phyloP scores from a whole-genome alignment of 2,113 vertebrate genomes.

The Pantherophis guttatus region DNA sequence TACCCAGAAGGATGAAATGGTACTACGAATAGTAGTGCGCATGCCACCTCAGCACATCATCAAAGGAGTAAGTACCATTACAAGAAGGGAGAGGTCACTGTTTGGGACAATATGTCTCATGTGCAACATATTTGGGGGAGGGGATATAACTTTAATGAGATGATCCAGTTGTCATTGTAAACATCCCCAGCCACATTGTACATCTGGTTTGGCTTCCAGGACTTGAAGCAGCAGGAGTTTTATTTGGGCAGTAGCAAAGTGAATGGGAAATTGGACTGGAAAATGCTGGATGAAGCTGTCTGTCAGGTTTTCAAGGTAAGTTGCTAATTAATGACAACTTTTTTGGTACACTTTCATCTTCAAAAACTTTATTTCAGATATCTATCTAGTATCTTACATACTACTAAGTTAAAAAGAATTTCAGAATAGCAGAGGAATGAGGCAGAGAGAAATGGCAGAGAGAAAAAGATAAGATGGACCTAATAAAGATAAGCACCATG shows the following conservation, averaged over 20 bases:
- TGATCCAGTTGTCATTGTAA: background rate
- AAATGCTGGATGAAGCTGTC: slow-evolving; percentile 84
- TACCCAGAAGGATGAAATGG: slow-evolving; percentile 77
- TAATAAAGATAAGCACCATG: background rate
- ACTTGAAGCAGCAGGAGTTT: slow-evolving; percentile 87
- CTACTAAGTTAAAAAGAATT: background rate
- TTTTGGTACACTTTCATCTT: background rate
- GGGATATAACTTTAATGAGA: background rate
- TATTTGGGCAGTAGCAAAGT: slow-evolving; percentile 84
- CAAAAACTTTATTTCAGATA: background rate
- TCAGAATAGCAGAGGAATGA: background rate
- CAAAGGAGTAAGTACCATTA: slow-evolving; percentile 77
- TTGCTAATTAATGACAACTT: rapidly evolving
- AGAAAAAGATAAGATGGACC: background rate
- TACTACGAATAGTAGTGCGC: slow-evolving; percentile 79
- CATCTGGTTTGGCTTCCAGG: slow-evolving; percentile 62
- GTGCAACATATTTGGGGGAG: background rate
- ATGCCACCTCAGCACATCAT: slow-evolving; percentile 85
- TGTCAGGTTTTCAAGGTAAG: slow-evolving; percentile 85
- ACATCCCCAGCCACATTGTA: background rate
- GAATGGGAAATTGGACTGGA: slow-evolving; percentile 83
- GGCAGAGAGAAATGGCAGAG: background rate
- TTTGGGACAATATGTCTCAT: background rate
- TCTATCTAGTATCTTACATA: background rate
- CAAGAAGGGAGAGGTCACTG: background rate